phyloP scores from a whole-genome alignment of 37 sponge, comb jelly and placozoan species.

The Eunapius fragilis region DNA sequence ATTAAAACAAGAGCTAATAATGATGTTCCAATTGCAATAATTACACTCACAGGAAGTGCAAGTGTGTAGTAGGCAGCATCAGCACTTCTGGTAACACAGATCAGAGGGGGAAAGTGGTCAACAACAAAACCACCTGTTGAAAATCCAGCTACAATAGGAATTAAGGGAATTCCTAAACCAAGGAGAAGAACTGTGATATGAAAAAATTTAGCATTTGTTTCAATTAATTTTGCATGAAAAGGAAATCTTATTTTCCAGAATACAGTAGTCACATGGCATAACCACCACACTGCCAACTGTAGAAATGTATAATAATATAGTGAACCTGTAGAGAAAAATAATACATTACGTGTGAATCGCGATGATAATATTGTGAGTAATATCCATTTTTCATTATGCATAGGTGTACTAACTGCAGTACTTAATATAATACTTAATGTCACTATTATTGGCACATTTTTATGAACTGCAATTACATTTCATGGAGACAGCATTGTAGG shows the following conservation, averaged over 20 bases:
- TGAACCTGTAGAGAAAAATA: slow-evolving; percentile 6
- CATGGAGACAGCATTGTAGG: too few relatives aligned
- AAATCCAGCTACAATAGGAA: not conserved
- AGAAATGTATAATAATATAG: slow-evolving; percentile 21
- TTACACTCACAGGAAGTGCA: too few relatives aligned
- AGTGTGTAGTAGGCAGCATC: too few relatives aligned
- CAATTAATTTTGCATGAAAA: slow-evolving; percentile 2
- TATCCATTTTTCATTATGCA: too few relatives aligned
- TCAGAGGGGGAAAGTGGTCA: slow-evolving; percentile 9
- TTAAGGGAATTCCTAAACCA: slow-evolving; percentile 20
- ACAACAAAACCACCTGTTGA: not conserved
- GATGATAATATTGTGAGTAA: too few relatives aligned
- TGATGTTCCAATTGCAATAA: too few relatives aligned
- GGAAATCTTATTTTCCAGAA: slow-evolving; percentile 29
- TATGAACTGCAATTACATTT: too few relatives aligned
- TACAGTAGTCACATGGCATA: slow-evolving; percentile 15
- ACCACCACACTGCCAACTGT: slow-evolving; percentile 28
- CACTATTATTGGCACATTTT: too few relatives aligned
- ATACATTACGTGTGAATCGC: not conserved
- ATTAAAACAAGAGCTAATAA: too few relatives aligned
- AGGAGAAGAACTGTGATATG: not conserved
- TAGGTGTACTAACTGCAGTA: too few relatives aligned
- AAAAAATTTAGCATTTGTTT: not conserved
- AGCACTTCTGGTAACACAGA: slow-evolving; percentile 10
- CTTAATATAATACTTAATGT: too few relatives aligned